Evolutionary conservation across 2,113 vertebrate species (phyloP).

Genomic region (Prionailurus viverrinus): DNA sequence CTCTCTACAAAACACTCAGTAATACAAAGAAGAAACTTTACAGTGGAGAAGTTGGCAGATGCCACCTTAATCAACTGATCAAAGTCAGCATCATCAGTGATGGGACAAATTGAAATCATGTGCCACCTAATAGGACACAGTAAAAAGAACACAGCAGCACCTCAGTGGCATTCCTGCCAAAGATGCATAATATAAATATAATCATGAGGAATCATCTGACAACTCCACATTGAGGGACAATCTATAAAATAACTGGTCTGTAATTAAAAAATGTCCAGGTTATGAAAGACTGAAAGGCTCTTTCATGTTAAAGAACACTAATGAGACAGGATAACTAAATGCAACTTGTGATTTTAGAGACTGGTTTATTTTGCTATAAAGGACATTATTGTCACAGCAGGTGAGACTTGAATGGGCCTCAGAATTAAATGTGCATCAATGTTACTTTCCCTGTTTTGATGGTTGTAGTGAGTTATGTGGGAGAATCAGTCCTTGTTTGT

Average conservation of each 20-base stretch:
- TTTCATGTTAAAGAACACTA: constrained; percentile 18
- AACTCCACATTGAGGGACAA: neutral
- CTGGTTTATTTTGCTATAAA: neutral
- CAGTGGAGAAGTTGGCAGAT: neutral
- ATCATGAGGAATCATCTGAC: neutral
- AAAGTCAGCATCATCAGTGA: neutral
- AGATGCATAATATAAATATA: neutral
- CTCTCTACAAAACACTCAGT: neutral
- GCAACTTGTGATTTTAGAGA: neutral
- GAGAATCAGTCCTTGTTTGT: neutral
- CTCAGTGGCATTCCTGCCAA: neutral
- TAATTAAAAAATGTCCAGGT: neutral
- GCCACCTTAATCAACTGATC: neutral
- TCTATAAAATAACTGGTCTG: neutral
- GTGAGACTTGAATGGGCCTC: neutral
- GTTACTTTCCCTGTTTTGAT: neutral
- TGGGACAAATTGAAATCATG: neutral
- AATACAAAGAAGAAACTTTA: neutral
- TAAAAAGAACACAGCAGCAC: neutral
- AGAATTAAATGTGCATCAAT: neutral
- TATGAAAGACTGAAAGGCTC: neutral
- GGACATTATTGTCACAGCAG: neutral
- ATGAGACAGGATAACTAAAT: neutral
- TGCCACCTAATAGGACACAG: neutral
- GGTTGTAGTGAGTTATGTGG: too few species aligned